Evolutionary conservation across 37 sponge, comb jelly and placozoan genomes (phyloP).

Genomic region (Cliona cf. orientalis): DNA sequence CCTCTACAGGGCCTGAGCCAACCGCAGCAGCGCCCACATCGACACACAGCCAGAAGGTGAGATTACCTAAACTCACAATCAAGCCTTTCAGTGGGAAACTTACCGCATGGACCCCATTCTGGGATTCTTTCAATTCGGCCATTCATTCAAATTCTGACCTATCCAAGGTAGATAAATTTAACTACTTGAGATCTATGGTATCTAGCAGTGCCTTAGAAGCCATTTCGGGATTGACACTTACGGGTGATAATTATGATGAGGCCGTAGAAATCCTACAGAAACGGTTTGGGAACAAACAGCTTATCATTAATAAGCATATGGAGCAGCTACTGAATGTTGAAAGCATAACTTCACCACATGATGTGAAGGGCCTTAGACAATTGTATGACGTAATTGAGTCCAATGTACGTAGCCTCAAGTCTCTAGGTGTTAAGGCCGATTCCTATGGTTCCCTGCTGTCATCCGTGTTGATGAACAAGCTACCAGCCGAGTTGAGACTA

Average conservation of each 20-base stretch:
- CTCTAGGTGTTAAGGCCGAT: slow-evolving; percentile 16
- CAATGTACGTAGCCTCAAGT: slow-evolving; percentile 28
- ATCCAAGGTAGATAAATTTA: slow-evolving; percentile 40
- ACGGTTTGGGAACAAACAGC: slow-evolving; percentile 40
- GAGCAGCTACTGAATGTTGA: slow-evolving; percentile 24
- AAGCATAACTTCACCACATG: slow-evolving; percentile 13
- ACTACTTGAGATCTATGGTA: slow-evolving; percentile 33
- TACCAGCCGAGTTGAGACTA: slow-evolving; percentile 30
- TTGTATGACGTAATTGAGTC: slow-evolving; percentile 42
- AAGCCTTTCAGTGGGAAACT: slow-evolving; percentile 38
- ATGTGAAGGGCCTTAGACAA: slow-evolving; percentile 19
- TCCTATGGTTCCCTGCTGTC: slow-evolving; percentile 31
- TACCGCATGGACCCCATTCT: slow-evolving; percentile 40
- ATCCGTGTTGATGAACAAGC: slow-evolving; percentile 34
- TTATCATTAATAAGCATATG: slow-evolving; percentile 40
- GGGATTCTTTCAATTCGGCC: slow-evolving; percentile 30
- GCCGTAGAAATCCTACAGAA: slow-evolving; percentile 35
- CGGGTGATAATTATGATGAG: slow-evolving; percentile 25
- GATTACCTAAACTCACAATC: slow-evolving; percentile 26
- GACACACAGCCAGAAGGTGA: slow-evolving; percentile 2
- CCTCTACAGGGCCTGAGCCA: background rate
- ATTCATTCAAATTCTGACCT: slow-evolving; percentile 16
- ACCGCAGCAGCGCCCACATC: background rate
- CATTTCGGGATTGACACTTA: slow-evolving; percentile 19
- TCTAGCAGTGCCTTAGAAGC: background rate